A percentile compares a stretch with the other conserved stretches of the same genome.
Conservation (phyloP, 2,888 invertebrate species). For the Cantharis rufa region DNA sequence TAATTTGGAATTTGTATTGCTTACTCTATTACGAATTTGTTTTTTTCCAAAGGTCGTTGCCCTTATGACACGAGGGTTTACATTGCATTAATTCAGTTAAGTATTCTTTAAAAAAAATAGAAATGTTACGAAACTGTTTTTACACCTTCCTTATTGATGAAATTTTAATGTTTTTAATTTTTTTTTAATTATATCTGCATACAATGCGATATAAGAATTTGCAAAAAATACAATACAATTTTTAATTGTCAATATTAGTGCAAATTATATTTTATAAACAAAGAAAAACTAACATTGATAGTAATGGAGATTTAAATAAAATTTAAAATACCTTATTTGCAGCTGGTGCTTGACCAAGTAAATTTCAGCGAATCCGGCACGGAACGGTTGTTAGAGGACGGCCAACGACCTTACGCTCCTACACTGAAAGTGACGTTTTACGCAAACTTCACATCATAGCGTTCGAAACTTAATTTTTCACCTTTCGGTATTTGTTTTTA, state of each 20-base stretch:
- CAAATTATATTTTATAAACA: background rate
- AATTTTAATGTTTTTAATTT: background rate
- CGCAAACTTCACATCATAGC: slow-evolving; percentile 27
- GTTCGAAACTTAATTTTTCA: background rate
- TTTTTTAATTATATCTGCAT: background rate
- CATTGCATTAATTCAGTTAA: background rate
- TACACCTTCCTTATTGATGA: background rate
- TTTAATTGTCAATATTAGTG: background rate
- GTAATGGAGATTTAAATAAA: background rate
- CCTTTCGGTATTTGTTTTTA: background rate
- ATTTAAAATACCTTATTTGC: slow-evolving; percentile 1
- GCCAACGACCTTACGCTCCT: slow-evolving; percentile 51
- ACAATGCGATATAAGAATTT: background rate
- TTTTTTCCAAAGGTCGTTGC: background rate
- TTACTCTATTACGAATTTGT: background rate
- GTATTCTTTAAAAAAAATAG: background rate
- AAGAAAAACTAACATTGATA: background rate
- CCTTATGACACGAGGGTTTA: background rate
- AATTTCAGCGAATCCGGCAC: slow-evolving; percentile 34
- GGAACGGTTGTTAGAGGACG: slow-evolving; percentile 52
- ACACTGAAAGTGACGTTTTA: slow-evolving; percentile 49
- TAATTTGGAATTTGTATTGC: background rate
- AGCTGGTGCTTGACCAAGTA: slow-evolving; percentile 4
- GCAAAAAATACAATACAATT: background rate
- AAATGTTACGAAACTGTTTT: background rate